phyloP scores from a whole-genome alignment of 2,888 invertebrate genomes.

The Epirrhoe tristata region DNA sequence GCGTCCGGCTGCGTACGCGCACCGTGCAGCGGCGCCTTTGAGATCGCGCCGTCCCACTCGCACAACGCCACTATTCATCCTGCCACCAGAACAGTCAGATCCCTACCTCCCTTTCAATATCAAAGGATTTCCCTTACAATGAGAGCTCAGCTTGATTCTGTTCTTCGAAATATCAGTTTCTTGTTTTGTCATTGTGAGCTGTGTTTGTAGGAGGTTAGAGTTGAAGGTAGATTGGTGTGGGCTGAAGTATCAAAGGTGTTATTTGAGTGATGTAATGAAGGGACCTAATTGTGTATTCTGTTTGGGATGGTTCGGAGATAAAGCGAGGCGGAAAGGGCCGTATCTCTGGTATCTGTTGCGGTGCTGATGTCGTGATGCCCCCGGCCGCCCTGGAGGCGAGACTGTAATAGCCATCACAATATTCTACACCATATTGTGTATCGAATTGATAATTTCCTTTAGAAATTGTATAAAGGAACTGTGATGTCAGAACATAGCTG shows the following conservation, averaged over 20 bases:
- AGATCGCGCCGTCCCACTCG: constrained; percentile 70
- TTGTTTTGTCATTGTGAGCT: constrained; percentile 40
- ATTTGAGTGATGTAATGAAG: constrained; percentile 83
- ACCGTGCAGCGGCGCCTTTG: constrained; percentile 78
- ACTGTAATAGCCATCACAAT: not conserved
- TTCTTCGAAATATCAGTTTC: constrained; percentile 53
- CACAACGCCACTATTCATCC: constrained; percentile 81
- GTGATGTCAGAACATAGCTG: not conserved
- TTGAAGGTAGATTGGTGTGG: constrained; percentile 35
- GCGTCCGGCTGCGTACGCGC: constrained; percentile 81
- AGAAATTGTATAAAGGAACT: not conserved
- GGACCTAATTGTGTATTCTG: constrained; percentile 82
- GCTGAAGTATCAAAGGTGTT: constrained; percentile 74
- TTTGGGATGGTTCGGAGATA: constrained; percentile 73
- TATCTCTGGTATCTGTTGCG: constrained; percentile 57
- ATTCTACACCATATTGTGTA: not conserved
- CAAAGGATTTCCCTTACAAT: constrained; percentile 63
- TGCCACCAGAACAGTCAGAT: constrained; percentile 51
- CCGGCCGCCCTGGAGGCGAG: constrained; percentile 28
- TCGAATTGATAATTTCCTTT: constrained; percentile 1
- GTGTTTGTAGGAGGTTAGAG: constrained; percentile 37
- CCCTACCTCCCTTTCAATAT: constrained; percentile 69
- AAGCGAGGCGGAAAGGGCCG: constrained; percentile 63
- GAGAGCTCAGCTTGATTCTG: constrained; percentile 55
- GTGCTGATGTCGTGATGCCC: constrained; percentile 42